Evolutionary conservation across 2,113 vertebrate species (phyloP), one percentile per base, ranked within the genome.

Genomic region (Casuarius casuarius): DNA sequence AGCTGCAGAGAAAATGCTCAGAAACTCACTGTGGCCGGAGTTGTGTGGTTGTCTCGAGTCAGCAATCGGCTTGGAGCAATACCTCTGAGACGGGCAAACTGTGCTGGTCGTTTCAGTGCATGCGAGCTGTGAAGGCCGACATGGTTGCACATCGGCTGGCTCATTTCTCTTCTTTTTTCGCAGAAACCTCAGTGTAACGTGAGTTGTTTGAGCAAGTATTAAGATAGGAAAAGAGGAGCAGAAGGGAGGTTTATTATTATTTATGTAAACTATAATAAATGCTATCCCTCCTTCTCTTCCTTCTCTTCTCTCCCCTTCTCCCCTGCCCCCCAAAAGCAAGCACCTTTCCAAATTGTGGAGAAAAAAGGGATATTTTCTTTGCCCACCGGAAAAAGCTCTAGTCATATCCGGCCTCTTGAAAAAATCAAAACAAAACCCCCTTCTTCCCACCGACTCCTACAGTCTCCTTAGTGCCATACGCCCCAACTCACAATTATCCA

Each of bases 61-160:
- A 96, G 95, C 83, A 84, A 86, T 96, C 93, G 92, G 93, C 92
- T 95, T 92, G 95, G 87, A 96, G 95, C 88, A 96, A 95, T 96
- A 96, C 83, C 90, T 94, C 90, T 92, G 88, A 94, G 92, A 65
- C 58, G 78, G 76, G 74, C 0, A 4, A 92, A 44, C 81, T 88
- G 89, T 62, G 59, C 74, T 46, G 87, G 84, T 89, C 62, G 18
- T 85, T 87, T 85, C 84, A 81, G 2, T 79, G 84, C 49, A 9
- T 83, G 71, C 35, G 84, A 90, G 71, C 58, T 71, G 7, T 76
- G 94, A 89, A 95, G 91, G 61, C 84, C 76, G 91, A 74, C 81
- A 46, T 82, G 81, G 85, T 96, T 90, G 58, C 78, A 54, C 49
- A 79, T 89, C 87, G 94, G 49, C 84, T 48, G 68, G 67, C 59